These are phyloP conservation scores for Hesperia comma DNA, from an alignment of 2,888 invertebrate species.

Conservation along the genomic window DNA sequence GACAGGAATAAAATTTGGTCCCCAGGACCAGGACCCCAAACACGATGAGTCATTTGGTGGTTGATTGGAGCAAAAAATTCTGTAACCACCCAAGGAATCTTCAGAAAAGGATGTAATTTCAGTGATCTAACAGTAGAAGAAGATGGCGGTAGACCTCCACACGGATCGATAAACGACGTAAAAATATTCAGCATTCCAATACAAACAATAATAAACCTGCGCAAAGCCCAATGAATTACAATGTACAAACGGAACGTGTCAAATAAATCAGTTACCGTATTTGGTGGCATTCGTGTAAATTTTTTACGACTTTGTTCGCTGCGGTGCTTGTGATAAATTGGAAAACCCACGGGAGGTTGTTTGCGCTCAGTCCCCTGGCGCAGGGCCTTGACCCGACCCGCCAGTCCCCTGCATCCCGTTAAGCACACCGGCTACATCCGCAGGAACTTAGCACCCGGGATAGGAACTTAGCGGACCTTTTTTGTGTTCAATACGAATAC, in stretches of 20 bases:
- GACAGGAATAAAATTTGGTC: too few species aligned
- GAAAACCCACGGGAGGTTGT: slow-evolving; percentile 41
- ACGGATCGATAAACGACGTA: too few species aligned
- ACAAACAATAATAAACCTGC: slow-evolving; percentile 2
- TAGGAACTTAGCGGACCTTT: slow-evolving; percentile 1
- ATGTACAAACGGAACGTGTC: slow-evolving; percentile 24
- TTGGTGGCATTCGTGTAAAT: slow-evolving; percentile 27
- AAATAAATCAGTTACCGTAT: slow-evolving; percentile 29
- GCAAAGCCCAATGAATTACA: slow-evolving; percentile 14
- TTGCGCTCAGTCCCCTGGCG: slow-evolving; percentile 44
- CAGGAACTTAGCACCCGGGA: slow-evolving; percentile 4
- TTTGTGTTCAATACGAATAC: slow-evolving; percentile 18
- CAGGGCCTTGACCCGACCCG: slow-evolving; percentile 36
- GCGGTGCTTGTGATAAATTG: slow-evolving; percentile 45
- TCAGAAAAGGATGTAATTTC: too few species aligned
- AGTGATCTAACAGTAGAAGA: too few species aligned
- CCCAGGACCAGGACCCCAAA: too few species aligned
- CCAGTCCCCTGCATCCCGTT: slow-evolving; percentile 46
- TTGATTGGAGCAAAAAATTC: too few species aligned
- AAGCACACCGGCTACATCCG: slow-evolving; percentile 55
- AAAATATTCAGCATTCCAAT: too few species aligned
- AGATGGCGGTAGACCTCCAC: too few species aligned
- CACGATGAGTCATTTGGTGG: too few species aligned
- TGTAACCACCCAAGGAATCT: too few species aligned
- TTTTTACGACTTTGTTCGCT: slow-evolving; percentile 42